Percentiles rank a stretch among this genome's conserved stretches.
Conservation (phyloP, 2,113 vertebrate species). For the Spilogale gracilis region DNA sequence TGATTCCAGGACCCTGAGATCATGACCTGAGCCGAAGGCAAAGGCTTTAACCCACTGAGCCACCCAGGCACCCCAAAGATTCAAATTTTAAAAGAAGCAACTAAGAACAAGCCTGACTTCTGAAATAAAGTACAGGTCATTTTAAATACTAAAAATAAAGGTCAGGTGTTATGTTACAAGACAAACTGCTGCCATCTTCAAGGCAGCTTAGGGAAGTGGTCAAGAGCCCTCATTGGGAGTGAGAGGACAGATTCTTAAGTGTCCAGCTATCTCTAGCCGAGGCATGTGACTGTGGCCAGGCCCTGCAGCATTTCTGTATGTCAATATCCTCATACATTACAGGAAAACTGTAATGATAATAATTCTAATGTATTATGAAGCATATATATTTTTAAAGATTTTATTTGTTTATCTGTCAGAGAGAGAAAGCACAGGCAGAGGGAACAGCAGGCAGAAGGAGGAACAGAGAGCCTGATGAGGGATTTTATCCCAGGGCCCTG, state of each 20-base stretch:
- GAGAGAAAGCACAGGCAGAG: no score
- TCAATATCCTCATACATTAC: not conserved
- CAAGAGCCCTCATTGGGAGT: not conserved
- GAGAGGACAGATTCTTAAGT: not conserved
- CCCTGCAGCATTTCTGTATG: not conserved
- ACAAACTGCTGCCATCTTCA: not conserved
- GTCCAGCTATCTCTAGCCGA: not conserved
- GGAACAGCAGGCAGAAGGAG: no score
- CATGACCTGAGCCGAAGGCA: no score
- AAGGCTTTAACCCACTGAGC: no score
- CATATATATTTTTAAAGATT: not conserved
- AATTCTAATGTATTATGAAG: conserved; percentile 10
- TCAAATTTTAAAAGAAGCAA: conserved; percentile 2
- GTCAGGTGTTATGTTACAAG: not conserved
- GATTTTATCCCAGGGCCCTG: no score
- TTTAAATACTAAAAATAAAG: conserved; percentile 18
- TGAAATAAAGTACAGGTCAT: not conserved
- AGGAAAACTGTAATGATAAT: not conserved
- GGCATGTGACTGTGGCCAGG: not conserved
- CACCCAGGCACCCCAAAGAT: not conserved
- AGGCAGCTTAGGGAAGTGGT: not conserved
- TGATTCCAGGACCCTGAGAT: no score
- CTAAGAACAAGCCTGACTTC: not conserved
- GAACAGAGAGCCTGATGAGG: no score
- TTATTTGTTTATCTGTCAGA: no score